These are phyloP conservation scores for Papilio protenor DNA, from an alignment of 2,888 invertebrate genomes.

Conservation along the genomic window DNA sequence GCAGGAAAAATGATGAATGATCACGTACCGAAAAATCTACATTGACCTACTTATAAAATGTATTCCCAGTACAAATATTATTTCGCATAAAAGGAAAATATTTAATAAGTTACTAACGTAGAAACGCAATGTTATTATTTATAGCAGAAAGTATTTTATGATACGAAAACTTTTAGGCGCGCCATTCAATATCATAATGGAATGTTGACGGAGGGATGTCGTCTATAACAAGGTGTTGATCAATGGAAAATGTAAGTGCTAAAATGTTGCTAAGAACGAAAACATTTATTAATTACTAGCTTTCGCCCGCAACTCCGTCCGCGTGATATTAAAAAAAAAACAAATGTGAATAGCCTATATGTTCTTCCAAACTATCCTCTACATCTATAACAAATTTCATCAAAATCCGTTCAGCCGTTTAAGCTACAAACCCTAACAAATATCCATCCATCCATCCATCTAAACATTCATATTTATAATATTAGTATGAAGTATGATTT, in stretches of 20 bases:
- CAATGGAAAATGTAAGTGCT: conserved; percentile 33
- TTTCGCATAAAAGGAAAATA: conserved; percentile 43
- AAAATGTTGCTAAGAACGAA: conserved; percentile 23
- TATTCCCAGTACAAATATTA: conserved; percentile 30
- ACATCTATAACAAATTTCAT: no score
- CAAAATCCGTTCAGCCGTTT: no score
- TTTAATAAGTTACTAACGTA: conserved; percentile 67
- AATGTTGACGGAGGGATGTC: conserved; percentile 51
- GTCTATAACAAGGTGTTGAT: conserved; percentile 46
- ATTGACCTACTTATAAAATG: conserved; percentile 61
- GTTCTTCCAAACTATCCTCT: no score
- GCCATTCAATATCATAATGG: conserved; percentile 59
- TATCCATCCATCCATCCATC: no score
- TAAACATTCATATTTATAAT: no score
- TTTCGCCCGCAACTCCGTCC: no score
- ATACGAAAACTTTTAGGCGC: conserved; percentile 50
- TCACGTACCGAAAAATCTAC: conserved; percentile 58
- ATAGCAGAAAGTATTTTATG: conserved; percentile 48
- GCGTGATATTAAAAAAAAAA: no score
- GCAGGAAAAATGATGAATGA: conserved; percentile 77
- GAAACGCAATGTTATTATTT: conserved; percentile 41
- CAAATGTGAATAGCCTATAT: no score
- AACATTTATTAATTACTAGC: background rate
- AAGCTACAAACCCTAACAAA: no score
- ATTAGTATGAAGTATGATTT: no score